Evolutionary conservation across 1,140 invertebrate genomes (phyloP).

Genomic region (Brachionus rubens): DNA sequence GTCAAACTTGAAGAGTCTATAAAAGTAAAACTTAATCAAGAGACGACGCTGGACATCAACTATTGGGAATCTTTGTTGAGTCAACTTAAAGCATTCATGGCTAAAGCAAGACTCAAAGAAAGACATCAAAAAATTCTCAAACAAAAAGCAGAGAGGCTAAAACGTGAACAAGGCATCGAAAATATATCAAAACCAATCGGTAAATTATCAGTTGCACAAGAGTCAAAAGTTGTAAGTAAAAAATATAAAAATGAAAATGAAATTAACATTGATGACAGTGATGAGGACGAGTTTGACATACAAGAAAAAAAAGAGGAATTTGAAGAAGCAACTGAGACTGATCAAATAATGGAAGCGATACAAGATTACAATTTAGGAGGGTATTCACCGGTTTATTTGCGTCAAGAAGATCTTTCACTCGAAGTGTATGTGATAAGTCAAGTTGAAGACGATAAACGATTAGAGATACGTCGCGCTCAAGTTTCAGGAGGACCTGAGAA

Average conservation of each 20-base stretch:
- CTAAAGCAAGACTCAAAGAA: constrained; percentile 82
- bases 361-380: not conserved
- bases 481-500: not conserved
- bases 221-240: not conserved
- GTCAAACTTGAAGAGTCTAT: constrained; percentile 79
- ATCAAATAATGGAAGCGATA: not conserved
- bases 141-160: constrained; percentile 81
- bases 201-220: constrained; percentile 30
- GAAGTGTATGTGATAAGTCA: not conserved
- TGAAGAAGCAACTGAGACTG: constrained; percentile 15
- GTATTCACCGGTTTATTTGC: constrained; percentile 27
- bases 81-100: constrained; percentile 91
- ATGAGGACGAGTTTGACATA: constrained; percentile 22
- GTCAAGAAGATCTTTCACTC: not conserved
- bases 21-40: constrained; percentile 71
- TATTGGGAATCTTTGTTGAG: constrained; percentile 94
- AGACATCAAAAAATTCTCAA: constrained; percentile 85
- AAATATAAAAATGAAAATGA: constrained; percentile 49
- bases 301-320: constrained; percentile 5
- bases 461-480: not conserved
- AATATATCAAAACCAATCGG: constrained; percentile 44
- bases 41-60: constrained; percentile 87
- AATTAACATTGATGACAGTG: constrained; percentile 50
- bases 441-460: constrained; percentile 15
- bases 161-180: constrained; percentile 67